Conservation (phyloP, 2,797 vertebrate genomes). For the Chelmon rostratus region DNA sequence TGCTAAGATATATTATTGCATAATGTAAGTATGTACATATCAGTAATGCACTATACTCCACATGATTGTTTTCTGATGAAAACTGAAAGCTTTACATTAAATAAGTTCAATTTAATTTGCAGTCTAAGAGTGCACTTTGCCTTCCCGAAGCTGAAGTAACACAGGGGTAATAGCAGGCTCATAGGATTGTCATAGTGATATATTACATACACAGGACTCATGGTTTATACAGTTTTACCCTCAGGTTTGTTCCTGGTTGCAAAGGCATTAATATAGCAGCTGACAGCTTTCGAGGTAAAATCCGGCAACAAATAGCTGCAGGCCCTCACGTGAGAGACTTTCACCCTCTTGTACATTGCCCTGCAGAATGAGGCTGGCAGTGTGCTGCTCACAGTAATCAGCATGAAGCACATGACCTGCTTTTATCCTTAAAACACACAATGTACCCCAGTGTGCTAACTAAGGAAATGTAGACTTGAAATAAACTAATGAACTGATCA, state of each 20-base stretch:
- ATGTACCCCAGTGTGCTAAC: slow-evolving; percentile 69
- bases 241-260: slow-evolving; percentile 15
- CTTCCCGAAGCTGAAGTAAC: slow-evolving; percentile 11
- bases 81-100: slow-evolving; percentile 9
- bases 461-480: slow-evolving; percentile 17
- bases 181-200: not conserved
- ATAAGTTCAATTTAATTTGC: not conserved
- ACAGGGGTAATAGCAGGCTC: not conserved
- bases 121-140: not conserved
- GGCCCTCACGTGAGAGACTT: slow-evolving; percentile 63
- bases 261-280: slow-evolving; percentile 52
- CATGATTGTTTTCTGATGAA: slow-evolving; percentile 10
- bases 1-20: not conserved
- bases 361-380: slow-evolving; percentile 51
- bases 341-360: slow-evolving; percentile 41
- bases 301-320: slow-evolving; percentile 37
- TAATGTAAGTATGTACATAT: not conserved
- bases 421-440: slow-evolving; percentile 71
- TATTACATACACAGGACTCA: not conserved
- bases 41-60: not conserved
- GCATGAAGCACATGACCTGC: slow-evolving; percentile 77
- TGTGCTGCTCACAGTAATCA: slow-evolving; percentile 56
- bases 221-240: not conserved
- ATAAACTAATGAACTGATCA: slow-evolving; percentile 57
- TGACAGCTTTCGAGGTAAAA: slow-evolving; percentile 65